Evolutionary conservation across 1,140 invertebrate species (phyloP).

Genomic region (Vanessa tameamea): DNA sequence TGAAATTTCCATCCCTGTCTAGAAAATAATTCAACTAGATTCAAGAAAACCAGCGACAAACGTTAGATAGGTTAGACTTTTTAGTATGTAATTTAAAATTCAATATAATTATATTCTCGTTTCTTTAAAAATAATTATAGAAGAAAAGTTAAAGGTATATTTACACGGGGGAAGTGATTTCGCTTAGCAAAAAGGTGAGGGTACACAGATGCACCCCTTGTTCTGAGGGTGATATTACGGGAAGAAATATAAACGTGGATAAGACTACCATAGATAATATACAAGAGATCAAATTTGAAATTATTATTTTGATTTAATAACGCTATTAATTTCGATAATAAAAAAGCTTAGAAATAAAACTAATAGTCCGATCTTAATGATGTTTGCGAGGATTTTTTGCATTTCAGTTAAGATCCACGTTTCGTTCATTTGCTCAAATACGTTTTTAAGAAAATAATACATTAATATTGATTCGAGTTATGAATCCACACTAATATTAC

Average conservation of each 20-base stretch:
- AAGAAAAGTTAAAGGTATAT: slow-evolving; percentile 62
- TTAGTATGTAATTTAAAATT: slow-evolving; percentile 31
- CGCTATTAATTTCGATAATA: too few relatives aligned
- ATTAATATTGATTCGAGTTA: background rate
- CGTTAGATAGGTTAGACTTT: background rate
- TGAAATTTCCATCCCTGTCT: background rate
- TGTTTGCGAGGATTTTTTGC: too few relatives aligned
- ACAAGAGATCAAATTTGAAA: too few relatives aligned
- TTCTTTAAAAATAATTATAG: slow-evolving; percentile 48
- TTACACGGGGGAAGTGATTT: slow-evolving; percentile 72
- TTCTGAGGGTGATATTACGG: slow-evolving; percentile 64
- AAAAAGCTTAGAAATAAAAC: too few relatives aligned
- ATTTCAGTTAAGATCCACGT: too few relatives aligned
- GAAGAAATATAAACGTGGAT: slow-evolving; percentile 41
- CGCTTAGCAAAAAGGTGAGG: slow-evolving; percentile 59
- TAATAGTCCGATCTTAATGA: too few relatives aligned
- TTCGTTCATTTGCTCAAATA: too few relatives aligned
- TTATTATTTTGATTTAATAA: too few relatives aligned
- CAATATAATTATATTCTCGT: slow-evolving; percentile 44
- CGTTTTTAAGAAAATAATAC: too few relatives aligned
- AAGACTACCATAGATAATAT: background rate
- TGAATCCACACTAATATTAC: slow-evolving; percentile 41
- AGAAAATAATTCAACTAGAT: background rate
- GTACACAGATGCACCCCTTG: slow-evolving; percentile 64
- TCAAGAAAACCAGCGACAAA: background rate